phyloP scores from a whole-genome alignment of 2,113 vertebrate genomes.

The Zapus hudsonius region DNA sequence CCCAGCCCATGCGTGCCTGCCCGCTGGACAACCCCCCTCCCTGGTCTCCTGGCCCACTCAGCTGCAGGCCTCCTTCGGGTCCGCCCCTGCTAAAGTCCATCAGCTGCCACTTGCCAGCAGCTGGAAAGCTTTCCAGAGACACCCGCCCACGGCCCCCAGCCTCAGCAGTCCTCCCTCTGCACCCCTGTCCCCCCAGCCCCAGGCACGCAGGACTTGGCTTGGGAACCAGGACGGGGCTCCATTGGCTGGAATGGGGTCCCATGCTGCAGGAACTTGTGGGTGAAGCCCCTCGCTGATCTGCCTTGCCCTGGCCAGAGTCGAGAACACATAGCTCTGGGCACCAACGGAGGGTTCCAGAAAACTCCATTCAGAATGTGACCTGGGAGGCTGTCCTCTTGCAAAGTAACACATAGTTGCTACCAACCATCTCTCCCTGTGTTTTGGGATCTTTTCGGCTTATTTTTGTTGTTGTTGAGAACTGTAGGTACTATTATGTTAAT shows the following conservation, averaged over 20 bases:
- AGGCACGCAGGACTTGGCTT: not conserved
- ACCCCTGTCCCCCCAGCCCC: too few species aligned
- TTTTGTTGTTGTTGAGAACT: not conserved
- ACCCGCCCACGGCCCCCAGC: not conserved
- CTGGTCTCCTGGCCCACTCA: constrained; percentile 16
- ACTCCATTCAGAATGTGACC: not conserved
- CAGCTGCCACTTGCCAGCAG: constrained; percentile 57
- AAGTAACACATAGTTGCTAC: not conserved
- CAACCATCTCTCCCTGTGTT: not conserved
- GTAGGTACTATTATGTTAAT: not conserved
- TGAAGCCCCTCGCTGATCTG: not conserved
- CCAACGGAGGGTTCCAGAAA: not conserved
- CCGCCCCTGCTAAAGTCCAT: constrained; percentile 51
- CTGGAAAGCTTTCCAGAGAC: constrained; percentile 1
- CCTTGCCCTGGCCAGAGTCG: not conserved
- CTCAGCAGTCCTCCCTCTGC: not conserved
- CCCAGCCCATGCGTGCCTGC: not conserved
- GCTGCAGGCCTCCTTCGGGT: constrained; percentile 52
- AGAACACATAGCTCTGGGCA: not conserved
- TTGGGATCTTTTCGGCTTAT: not conserved
- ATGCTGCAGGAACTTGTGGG: not conserved
- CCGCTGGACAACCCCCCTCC: constrained; percentile 36
- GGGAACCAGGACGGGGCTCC: not conserved
- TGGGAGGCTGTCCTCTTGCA: not conserved
- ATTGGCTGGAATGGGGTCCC: not conserved